Percentiles rank a stretch among this genome's conserved stretches.
phyloP scores from a whole-genome alignment of 2,888 invertebrate genomes.

The Xanthorhoe designata region DNA sequence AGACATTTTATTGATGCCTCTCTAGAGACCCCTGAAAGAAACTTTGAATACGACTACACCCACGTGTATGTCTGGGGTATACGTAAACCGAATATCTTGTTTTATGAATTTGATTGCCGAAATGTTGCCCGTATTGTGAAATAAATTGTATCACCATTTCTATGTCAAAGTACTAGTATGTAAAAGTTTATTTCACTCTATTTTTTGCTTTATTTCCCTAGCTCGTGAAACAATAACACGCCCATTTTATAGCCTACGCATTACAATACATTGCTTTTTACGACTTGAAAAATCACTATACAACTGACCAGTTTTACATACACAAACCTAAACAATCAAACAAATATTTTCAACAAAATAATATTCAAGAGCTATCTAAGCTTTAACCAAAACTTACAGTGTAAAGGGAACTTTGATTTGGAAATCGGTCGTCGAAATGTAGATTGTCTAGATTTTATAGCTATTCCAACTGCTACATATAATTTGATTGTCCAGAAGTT shows the following conservation, averaged over 20 bases:
- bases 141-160: constrained; percentile 36
- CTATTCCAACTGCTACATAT: constrained; percentile 5
- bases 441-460: constrained; percentile 3
- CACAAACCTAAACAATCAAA: neutral
- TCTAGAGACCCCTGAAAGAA: constrained; percentile 39
- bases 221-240: constrained; percentile 32
- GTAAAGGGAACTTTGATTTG: constrained; percentile 2
- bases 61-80: constrained; percentile 11
- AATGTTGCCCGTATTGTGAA: constrained; percentile 27
- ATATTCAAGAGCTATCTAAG: neutral
- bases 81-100: constrained; percentile 35
- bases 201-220: constrained; percentile 19
- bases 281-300: constrained; percentile 22
- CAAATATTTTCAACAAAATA: neutral
- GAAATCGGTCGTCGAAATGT: neutral
- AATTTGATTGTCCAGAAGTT: constrained; percentile 53
- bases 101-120: constrained; percentile 40
- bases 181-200: constrained; percentile 22
- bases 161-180: constrained; percentile 12
- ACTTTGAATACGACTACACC: constrained; percentile 43
- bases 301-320: constrained; percentile 1
- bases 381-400: neutral
- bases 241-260: constrained; percentile 26
- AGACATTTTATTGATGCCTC: constrained; percentile 47
- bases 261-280: constrained; percentile 22